phyloP scores from a whole-genome alignment of 2,797 vertebrate genomes.

The Anomalospiza imberbis region DNA sequence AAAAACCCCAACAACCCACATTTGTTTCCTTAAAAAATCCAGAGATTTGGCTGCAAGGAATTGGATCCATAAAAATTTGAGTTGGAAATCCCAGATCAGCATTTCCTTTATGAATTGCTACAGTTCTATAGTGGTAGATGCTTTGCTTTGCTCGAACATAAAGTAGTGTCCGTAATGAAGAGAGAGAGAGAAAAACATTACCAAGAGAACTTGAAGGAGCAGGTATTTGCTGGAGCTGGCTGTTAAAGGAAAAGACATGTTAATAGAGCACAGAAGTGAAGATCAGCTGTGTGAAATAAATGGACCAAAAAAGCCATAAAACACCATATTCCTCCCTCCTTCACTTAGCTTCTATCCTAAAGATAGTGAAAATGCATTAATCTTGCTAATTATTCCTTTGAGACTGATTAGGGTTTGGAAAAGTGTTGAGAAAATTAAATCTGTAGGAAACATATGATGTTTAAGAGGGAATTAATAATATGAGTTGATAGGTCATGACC shows the following conservation, averaged over 20 bases:
- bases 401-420: constrained; percentile 22
- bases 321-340: neutral
- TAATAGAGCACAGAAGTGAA: neutral
- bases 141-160: neutral
- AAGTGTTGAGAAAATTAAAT: constrained; percentile 38
- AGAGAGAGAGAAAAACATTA: neutral
- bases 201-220: neutral
- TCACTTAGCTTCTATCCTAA: neutral
- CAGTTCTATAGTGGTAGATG: neutral
- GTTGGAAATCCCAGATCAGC: neutral
- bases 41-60: neutral
- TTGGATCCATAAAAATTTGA: neutral
- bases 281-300: constrained; percentile 17
- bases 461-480: neutral
- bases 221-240: neutral
- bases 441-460: neutral
- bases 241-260: neutral
- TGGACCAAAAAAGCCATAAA: neutral
- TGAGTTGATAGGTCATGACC: constrained; percentile 1
- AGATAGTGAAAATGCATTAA: neutral
- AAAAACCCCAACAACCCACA: neutral
- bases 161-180: neutral
- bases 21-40: neutral
- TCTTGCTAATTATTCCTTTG: constrained; percentile 41
- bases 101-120: neutral